Percentiles rank a stretch among this genome's conserved stretches.
Conservation (phyloP, 2,113 vertebrate species). For the Taxidea taxus region DNA sequence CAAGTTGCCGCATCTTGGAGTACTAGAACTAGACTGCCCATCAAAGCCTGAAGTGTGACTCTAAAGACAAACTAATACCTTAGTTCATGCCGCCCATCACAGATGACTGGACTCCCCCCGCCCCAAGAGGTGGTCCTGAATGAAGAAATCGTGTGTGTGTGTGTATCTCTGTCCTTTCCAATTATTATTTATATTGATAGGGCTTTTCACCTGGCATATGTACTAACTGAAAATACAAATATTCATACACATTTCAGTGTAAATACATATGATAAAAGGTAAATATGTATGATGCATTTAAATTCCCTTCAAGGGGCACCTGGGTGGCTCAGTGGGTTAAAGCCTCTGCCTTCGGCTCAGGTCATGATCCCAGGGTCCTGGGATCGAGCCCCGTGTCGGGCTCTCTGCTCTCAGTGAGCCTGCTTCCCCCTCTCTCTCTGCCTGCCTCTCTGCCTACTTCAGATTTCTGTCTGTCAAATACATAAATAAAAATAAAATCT, state of each 20-base stretch:
- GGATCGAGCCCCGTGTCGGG: too few relatives aligned
- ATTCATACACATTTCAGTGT: not conserved
- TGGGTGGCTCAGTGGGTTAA: too few relatives aligned
- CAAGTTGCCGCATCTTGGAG: not conserved
- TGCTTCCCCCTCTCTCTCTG: too few relatives aligned
- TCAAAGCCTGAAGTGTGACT: not conserved
- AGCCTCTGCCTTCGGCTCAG: too few relatives aligned
- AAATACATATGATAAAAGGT: not conserved
- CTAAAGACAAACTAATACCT: not conserved
- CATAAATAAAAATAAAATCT: too few relatives aligned
- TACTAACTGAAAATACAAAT: not conserved
- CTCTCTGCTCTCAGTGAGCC: too few relatives aligned
- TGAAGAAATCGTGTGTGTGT: not conserved
- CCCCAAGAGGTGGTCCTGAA: not conserved
- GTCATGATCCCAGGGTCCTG: too few relatives aligned
- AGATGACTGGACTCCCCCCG: not conserved
- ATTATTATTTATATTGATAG: not conserved
- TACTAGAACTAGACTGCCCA: not conserved
- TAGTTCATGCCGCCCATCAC: not conserved
- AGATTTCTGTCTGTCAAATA: too few relatives aligned
- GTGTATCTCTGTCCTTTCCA: not conserved
- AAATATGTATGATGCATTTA: not conserved
- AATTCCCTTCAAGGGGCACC: not conserved
- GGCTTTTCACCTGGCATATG: not conserved
- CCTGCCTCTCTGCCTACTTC: too few relatives aligned